Percentiles rank a stretch among this genome's conserved stretches.
Conservation (phyloP, 1,140 invertebrate species). For the Ips typographus region DNA sequence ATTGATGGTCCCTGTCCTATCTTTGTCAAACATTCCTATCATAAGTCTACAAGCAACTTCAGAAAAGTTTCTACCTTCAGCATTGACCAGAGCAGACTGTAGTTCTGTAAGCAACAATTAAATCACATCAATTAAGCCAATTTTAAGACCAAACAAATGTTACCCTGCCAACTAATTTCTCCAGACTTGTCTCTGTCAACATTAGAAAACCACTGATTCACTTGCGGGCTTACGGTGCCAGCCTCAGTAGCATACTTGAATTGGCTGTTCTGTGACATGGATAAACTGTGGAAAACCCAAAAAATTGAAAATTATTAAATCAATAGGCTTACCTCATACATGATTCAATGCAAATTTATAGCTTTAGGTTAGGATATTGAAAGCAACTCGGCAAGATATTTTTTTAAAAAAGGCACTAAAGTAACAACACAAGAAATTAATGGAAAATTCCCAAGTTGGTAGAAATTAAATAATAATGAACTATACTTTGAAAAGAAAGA, state of each 20-base stretch:
- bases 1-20: conserved; percentile 84
- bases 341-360: not conserved
- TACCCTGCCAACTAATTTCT: conserved; percentile 66
- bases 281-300: not conserved
- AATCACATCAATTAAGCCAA: not conserved
- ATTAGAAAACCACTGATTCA: conserved; percentile 78
- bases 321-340: conserved; percentile 21
- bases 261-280: conserved; percentile 16
- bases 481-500: too few relatives aligned
- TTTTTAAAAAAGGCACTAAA: too few relatives aligned
- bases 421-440: too few relatives aligned
- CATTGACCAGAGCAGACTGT: conserved; percentile 81
- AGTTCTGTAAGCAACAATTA: conserved; percentile 60
- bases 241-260: conserved; percentile 30
- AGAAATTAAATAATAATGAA: too few relatives aligned
- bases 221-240: conserved; percentile 59
- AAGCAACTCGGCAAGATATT: too few relatives aligned
- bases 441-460: too few relatives aligned
- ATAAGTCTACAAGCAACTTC: conserved; percentile 84
- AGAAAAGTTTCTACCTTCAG: conserved; percentile 83
- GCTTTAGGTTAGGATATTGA: too few relatives aligned
- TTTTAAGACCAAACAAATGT: not conserved
- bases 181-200: conserved; percentile 82
- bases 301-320: not conserved
- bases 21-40: conserved; percentile 90